Evolutionary conservation across 2,113 vertebrate genomes (phyloP), one percentile per base, ranked within the genome.

Genomic region (Pseudolaguvia tuberculata): DNA sequence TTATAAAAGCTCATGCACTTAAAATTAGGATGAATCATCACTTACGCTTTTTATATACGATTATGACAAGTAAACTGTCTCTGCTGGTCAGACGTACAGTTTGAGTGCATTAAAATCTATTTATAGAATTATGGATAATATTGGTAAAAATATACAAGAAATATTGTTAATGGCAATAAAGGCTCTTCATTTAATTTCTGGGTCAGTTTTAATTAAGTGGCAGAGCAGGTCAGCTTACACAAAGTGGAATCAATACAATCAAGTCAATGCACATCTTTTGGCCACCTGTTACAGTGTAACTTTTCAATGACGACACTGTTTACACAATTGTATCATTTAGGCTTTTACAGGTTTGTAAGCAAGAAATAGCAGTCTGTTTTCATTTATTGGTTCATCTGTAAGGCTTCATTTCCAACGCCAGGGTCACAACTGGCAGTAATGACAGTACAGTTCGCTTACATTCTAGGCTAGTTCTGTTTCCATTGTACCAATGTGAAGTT

Each of bases 181-280:
- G 1, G 27, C 25, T 13, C 29, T 71, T 35, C 12, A 45, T 14
- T 59, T 29, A 5, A 51, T 39, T 29, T 55, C 2, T 31, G 70
- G 72, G 65, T 56, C 20, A 21, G 17, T 50, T 20, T n/a, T 69
- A 21, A 69, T 66, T 81, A 63, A 70, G 70, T 74, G 75, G 76
- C 58, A 81, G 72, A 75, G 78, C 70, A 82, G 82, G 78, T 80
- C 78, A 80, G 76, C 70, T 78, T 81, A 80, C 80, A 79, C 52
- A 42, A 18, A 15, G 52, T 29, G 50, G 23, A 73, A 61, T 69
- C 6, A 69, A 47, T 66, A n/a, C 56, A 29, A n/a, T 72, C 45
- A 48, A 42, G 18, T 75, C 52, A 25, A 21, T 69, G 58, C 69
- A 76, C 78, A 80, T 57, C 73, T 68, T 70, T 72, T 80, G 69